Evolutionary conservation across 2,113 vertebrate species (phyloP).

Genomic region (Varanus salvator): DNA sequence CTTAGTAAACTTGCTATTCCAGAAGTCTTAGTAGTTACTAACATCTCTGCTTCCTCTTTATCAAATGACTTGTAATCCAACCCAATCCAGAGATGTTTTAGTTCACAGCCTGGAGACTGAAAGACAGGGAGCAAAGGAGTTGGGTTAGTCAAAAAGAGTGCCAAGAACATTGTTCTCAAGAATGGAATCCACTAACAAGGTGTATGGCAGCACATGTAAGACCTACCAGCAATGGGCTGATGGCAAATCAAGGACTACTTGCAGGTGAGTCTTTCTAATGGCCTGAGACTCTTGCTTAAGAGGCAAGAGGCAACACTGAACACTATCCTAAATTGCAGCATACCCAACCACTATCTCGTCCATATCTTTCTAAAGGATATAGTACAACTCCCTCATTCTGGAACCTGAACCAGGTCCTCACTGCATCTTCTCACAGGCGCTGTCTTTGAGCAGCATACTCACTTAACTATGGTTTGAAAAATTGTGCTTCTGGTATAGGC

Average conservation of each 20-base stretch:
- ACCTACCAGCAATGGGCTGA: background rate
- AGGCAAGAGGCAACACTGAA: background rate
- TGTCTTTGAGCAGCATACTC: background rate
- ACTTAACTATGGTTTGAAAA: background rate
- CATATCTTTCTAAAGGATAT: background rate
- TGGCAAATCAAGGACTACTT: background rate
- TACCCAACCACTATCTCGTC: background rate
- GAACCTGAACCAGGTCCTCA: too few relatives aligned
- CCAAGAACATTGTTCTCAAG: background rate
- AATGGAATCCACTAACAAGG: background rate
- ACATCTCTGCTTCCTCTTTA: too few relatives aligned
- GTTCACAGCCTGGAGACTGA: too few relatives aligned
- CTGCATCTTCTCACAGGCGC: too few relatives aligned
- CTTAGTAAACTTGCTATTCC: too few relatives aligned
- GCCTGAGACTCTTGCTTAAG: too few relatives aligned
- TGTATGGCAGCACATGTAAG: background rate
- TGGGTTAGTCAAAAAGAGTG: background rate
- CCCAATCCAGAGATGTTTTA: too few relatives aligned
- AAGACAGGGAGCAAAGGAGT: background rate
- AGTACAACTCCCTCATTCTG: too few relatives aligned
- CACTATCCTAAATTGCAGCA: background rate
- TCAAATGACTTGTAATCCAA: too few relatives aligned
- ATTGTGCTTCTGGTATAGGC: background rate
- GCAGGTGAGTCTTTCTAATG: background rate
- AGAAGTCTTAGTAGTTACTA: too few relatives aligned